Conservation (phyloP, 2,797 vertebrate species). For the Mus spretus region DNA sequence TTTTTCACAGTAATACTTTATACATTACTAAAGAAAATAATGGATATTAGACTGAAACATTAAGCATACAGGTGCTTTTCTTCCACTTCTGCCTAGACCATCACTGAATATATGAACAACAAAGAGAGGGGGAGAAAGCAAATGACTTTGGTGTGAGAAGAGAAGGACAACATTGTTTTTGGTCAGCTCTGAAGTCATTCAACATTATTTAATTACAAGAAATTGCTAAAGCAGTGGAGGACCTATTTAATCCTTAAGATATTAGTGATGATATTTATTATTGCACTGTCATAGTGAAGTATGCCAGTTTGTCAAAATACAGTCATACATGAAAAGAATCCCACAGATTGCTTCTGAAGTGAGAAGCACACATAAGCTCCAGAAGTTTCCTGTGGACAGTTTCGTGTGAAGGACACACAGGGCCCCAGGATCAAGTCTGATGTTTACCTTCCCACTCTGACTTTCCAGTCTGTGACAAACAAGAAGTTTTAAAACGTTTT, state of each 20-base stretch:
- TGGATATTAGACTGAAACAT: background rate
- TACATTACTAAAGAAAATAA: background rate
- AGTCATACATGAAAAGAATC: background rate
- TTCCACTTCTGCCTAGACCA: background rate
- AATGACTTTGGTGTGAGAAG: background rate
- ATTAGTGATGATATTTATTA: constrained; percentile 23
- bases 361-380: background rate
- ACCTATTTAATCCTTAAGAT: background rate
- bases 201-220: constrained; percentile 20
- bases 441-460: constrained; percentile 47
- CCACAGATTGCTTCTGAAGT: background rate
- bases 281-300: background rate
- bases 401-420: background rate
- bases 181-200: constrained; percentile 17
- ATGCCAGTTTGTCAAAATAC: background rate
- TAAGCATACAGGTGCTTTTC: background rate
- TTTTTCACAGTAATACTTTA: background rate
- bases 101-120: background rate
- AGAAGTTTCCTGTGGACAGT: background rate
- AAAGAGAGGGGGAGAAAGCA: background rate
- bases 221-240: background rate
- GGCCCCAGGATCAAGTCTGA: background rate
- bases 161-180: background rate
- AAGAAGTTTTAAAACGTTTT: background rate
- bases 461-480: constrained; percentile 66